phyloP scores from a whole-genome alignment of 2,797 vertebrate genomes.

The Leptodactylus fallax region DNA sequence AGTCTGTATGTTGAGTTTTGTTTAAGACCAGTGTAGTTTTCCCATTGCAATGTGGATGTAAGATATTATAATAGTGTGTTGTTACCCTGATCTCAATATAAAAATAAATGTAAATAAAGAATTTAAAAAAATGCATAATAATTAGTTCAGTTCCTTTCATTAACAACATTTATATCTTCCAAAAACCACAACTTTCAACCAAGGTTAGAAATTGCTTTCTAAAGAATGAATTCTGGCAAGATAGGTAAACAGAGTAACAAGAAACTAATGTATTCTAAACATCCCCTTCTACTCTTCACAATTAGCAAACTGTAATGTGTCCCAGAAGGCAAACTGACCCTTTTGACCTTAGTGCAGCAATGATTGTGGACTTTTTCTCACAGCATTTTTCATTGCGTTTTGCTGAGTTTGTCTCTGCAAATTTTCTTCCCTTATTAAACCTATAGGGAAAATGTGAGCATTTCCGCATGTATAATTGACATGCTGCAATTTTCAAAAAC shows the following conservation, averaged over 20 bases:
- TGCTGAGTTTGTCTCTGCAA: too few species aligned
- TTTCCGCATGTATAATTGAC: too few species aligned
- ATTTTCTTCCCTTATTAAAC: too few species aligned
- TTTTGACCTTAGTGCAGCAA: neutral
- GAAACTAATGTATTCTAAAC: conserved; percentile 18
- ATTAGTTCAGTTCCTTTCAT: neutral
- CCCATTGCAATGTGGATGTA: too few species aligned
- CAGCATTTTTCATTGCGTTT: too few species aligned
- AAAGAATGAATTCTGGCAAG: neutral
- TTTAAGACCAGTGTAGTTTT: too few species aligned
- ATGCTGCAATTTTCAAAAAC: too few species aligned
- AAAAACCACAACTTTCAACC: neutral
- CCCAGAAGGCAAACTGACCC: neutral
- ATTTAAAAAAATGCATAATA: neutral
- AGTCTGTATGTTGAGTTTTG: too few species aligned
- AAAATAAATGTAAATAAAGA: neutral
- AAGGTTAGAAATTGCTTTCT: conserved; percentile 11
- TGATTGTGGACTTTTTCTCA: neutral
- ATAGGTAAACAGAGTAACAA: conserved; percentile 1
- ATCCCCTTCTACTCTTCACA: conserved; percentile 10
- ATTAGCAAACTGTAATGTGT: conserved; percentile 6
- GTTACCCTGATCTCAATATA: too few species aligned
- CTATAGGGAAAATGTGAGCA: too few species aligned
- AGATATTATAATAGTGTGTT: too few species aligned
- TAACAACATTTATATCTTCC: neutral